Evolutionary conservation across 1,140 invertebrate genomes (phyloP), one percentile per base, ranked within the genome.

Genomic region (Patella vulgata): DNA sequence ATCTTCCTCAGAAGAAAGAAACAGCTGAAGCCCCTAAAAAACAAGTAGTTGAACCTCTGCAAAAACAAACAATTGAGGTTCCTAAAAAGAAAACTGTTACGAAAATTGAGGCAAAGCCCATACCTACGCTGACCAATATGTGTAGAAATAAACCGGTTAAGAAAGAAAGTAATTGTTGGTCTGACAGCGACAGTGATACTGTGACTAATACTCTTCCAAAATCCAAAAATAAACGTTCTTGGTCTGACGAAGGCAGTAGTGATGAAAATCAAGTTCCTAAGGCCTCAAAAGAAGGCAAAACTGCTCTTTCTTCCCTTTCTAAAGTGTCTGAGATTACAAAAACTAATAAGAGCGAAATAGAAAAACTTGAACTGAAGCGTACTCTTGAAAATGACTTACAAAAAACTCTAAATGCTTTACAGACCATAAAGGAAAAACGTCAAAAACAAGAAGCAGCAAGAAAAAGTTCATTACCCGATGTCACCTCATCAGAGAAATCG

Each of bases 181-280:
- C 48, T 9, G 44, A 42, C 17, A 50, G 47, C 47, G 50, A 60
- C 9, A 54, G 43, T 14, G 54, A 53, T 31, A 8, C 36, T 14
- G 54, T 46, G n/a, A 47, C n/a, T 43, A 14, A 3, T 14, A 40
- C 42, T 3, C 36, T 44, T 43, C 48, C 28, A 17, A 8, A 42
- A 36, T 14, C 40, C 30, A 48, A 53, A 1, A 28, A 54, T 4
- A 43, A 60, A 11, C 14, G 42, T 33, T 52, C 31, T 30, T 23
- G 28, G 17, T 31, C 31, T 39, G 47, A 52, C 19, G 52, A 25
- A 27, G 30, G 36, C 25, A 36, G n/a, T 12, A 36, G 31, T 25
- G 23, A 61, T 11, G 23, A 14, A 9, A 28, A n/a, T 8, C 50
- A 36, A 28, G 50, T 47, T 39, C 53, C 51, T 25, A 52, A 63